Evolutionary conservation across 2,113 vertebrate species (phyloP).

Genomic region (Paracanthobrama guichenoti): DNA sequence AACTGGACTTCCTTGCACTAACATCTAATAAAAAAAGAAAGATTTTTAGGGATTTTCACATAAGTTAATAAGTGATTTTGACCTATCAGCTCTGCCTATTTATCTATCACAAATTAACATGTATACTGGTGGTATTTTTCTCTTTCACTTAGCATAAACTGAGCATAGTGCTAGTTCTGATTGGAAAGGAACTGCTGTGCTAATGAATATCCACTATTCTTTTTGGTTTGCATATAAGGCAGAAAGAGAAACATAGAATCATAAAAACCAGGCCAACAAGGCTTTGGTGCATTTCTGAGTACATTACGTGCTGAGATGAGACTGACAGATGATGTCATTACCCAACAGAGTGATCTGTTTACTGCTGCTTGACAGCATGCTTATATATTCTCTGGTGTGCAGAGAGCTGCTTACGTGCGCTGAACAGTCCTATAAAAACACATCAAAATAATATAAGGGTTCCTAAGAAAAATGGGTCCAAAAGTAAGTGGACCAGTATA

Average conservation of each 20-base stretch:
- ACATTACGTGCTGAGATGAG: neutral
- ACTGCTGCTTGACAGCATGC: conserved; percentile 1
- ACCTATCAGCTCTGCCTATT: no score
- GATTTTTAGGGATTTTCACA: no score
- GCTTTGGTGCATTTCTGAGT: neutral
- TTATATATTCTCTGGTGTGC: neutral
- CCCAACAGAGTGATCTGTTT: conserved; percentile 5
- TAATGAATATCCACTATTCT: neutral
- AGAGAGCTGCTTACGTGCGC: neutral
- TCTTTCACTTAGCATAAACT: no score
- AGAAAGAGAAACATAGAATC: neutral
- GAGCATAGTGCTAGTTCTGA: no score
- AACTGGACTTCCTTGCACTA: no score
- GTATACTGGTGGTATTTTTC: no score
- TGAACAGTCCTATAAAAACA: conserved; percentile 2
- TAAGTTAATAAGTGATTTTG: no score
- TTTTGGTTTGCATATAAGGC: neutral
- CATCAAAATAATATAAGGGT: neutral
- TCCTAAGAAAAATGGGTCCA: neutral
- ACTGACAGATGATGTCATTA: conserved; percentile 1
- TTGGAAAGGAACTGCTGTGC: no score
- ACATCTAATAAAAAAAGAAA: no score
- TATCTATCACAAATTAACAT: no score
- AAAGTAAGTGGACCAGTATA: neutral
- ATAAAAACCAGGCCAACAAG: neutral